Evolutionary conservation across 2,113 vertebrate species (phyloP).

Genomic region (Acanthisitta chloris): DNA sequence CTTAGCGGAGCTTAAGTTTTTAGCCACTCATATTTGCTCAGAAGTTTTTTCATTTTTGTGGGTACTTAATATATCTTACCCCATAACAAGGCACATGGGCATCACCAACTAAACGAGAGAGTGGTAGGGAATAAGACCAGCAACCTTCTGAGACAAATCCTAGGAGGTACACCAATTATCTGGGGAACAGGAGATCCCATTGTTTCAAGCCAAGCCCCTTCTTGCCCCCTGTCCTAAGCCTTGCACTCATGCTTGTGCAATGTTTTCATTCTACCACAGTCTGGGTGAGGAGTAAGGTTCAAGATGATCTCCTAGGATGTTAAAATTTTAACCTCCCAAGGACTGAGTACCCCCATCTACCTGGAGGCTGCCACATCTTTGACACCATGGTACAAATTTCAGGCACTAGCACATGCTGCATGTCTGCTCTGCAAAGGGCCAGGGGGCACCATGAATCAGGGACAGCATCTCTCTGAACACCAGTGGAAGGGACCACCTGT

Average conservation of each 20-base stretch:
- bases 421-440: background rate
- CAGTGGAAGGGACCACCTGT: background rate
- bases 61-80: background rate
- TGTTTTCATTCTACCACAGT: background rate
- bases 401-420: background rate
- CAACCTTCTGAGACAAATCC: background rate
- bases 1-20: background rate
- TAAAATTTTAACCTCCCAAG: background rate
- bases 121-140: background rate
- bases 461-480: background rate
- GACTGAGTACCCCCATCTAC: background rate
- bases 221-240: background rate
- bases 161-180: background rate
- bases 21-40: background rate
- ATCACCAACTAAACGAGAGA: background rate
- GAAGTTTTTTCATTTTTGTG: background rate
- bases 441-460: rapidly evolving
- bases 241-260: background rate
- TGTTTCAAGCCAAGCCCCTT: background rate
- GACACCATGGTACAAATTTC: background rate
- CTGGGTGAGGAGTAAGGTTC: background rate
- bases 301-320: background rate
- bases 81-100: background rate
- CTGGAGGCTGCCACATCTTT: background rate
- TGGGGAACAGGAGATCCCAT: background rate